Percentiles rank a stretch among this genome's conserved stretches.
Evolutionary conservation across 2,113 vertebrate genomes (phyloP).

Genomic region (Microtus richardsoni): DNA sequence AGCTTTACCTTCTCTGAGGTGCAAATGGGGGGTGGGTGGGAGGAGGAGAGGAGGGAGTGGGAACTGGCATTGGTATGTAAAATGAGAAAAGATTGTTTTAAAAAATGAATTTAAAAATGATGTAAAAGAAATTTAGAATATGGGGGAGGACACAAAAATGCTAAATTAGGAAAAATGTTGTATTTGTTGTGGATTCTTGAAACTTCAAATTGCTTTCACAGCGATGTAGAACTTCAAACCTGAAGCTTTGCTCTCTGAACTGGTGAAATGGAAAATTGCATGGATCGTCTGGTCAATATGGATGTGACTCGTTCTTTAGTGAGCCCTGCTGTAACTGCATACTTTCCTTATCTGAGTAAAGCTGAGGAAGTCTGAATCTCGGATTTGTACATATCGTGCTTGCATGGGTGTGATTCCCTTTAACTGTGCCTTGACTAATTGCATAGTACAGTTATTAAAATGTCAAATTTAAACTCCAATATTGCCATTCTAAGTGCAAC

Average conservation of each 20-base stretch:
- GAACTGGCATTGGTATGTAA: too few relatives aligned
- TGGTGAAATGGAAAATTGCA: conserved; percentile 60
- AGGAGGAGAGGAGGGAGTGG: too few relatives aligned
- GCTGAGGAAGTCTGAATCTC: conserved; percentile 62
- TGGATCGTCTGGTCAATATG: conserved; percentile 49
- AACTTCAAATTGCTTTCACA: not conserved
- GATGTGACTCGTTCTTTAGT: conserved; percentile 55
- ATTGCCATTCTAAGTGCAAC: conserved; percentile 83
- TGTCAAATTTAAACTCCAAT: conserved; percentile 77
- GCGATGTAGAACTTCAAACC: conserved; percentile 21
- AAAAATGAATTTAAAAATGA: not conserved
- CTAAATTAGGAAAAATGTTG: conserved; percentile 43
- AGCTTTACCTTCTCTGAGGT: too few relatives aligned
- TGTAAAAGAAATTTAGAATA: conserved; percentile 67
- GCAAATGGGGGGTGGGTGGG: too few relatives aligned
- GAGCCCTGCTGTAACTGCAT: conserved; percentile 58
- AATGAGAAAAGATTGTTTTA: too few relatives aligned
- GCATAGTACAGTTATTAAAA: conserved; percentile 84
- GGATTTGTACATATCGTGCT: conserved; percentile 59
- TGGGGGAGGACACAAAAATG: not conserved
- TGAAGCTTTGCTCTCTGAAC: conserved; percentile 18
- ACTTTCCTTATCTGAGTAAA: conserved; percentile 72
- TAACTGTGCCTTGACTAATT: conserved; percentile 86
- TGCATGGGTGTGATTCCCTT: conserved; percentile 83
- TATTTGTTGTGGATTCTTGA: conserved; percentile 32